Evolutionary conservation across 2,888 invertebrate genomes (phyloP).

Genomic region (Xiphydria camelus): DNA sequence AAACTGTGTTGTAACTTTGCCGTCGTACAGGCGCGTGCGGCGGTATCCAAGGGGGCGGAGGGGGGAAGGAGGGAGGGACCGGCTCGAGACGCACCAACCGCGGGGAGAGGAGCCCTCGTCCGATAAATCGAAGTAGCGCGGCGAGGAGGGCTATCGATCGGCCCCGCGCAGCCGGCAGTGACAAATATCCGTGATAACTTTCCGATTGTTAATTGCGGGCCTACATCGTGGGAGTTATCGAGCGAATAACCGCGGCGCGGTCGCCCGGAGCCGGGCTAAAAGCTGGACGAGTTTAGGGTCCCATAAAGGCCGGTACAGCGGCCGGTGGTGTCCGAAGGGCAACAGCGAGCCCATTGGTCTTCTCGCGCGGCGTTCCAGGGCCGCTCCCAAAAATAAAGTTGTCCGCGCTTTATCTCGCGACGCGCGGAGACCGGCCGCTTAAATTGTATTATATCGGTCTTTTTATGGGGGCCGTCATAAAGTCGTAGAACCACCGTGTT

Average conservation of each 20-base stretch:
- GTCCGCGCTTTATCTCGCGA: conserved; percentile 11
- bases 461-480: conserved; percentile 41
- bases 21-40: no score
- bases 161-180: no score
- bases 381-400: conserved; percentile 6
- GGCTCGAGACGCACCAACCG: no score
- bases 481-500: conserved; percentile 38
- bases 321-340: neutral
- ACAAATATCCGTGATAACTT: no score
- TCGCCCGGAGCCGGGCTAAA: conserved; percentile 3
- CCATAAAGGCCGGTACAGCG: conserved; percentile 2
- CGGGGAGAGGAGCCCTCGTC: no score
- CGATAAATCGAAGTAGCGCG: no score
- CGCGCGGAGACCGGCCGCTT: conserved; percentile 13
- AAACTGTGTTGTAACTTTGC: no score
- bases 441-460: conserved; percentile 33
- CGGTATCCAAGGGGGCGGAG: no score
- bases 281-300: conserved; percentile 5
- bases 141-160: no score
- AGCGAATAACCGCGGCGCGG: no score
- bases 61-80: no score
- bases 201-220: neutral
- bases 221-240: neutral
- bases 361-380: conserved; percentile 2
- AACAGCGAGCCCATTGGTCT: conserved; percentile 2